phyloP scores from a whole-genome alignment of 2,888 invertebrate genomes.

The Ichneumoninae sp. region DNA sequence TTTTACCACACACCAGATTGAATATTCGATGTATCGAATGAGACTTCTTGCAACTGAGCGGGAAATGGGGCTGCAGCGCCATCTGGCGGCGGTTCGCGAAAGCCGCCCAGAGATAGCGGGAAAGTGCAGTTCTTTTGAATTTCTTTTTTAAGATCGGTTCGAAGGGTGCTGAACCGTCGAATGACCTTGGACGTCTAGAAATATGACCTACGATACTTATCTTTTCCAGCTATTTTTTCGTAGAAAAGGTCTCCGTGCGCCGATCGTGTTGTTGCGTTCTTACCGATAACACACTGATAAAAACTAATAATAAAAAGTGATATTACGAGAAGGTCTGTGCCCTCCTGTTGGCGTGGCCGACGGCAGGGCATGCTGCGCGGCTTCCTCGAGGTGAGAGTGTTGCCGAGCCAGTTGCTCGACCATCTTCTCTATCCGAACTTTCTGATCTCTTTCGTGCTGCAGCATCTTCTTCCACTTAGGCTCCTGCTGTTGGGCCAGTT shows the following conservation, averaged over 20 bases:
- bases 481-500: conserved; percentile 95
- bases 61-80: conserved; percentile 47
- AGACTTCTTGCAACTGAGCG: conserved; percentile 30
- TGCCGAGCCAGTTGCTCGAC: conserved; percentile 99
- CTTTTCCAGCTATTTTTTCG: neutral
- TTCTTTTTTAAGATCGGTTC: neutral
- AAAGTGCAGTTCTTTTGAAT: conserved; percentile 32
- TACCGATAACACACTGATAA: neutral
- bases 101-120: conserved; percentile 36
- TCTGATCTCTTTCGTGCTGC: conserved; percentile 97
- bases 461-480: conserved; percentile 96
- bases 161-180: neutral
- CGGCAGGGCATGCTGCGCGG: conserved; percentile 88
- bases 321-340: conserved; percentile 81
- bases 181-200: neutral
- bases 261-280: neutral
- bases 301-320: conserved; percentile 65
- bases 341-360: conserved; percentile 75
- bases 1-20: conserved; percentile 33
- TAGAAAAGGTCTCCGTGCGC: neutral
- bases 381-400: conserved; percentile 97
- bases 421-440: conserved; percentile 96
- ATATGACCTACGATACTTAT: neutral
- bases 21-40: conserved; percentile 57
- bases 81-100: conserved; percentile 23